Percentiles rank a stretch among this genome's conserved stretches.
These are phyloP conservation scores for Nesoenas mayeri DNA, from an alignment of 2,113 vertebrate species.

Conservation along the genomic window DNA sequence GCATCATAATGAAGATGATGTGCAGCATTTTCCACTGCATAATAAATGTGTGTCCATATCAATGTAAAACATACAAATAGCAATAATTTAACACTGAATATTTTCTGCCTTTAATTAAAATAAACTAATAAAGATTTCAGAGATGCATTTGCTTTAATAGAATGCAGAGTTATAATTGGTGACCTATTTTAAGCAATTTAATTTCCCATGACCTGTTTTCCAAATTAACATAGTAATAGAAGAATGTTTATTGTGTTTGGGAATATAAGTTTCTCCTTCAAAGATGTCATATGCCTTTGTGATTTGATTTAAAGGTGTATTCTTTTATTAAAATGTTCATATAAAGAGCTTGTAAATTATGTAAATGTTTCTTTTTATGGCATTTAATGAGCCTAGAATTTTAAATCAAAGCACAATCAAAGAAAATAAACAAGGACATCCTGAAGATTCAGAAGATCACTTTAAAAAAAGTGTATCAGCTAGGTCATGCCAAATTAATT, in stretches of 20 bases:
- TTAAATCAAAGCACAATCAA: constrained; percentile 69
- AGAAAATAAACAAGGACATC: constrained; percentile 55
- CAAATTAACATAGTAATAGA: constrained; percentile 74
- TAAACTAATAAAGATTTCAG: constrained; percentile 76
- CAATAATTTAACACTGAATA: constrained; percentile 48
- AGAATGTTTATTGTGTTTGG: constrained; percentile 62
- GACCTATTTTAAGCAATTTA: constrained; percentile 82
- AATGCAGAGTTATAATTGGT: constrained; percentile 77
- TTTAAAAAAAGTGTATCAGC: neutral
- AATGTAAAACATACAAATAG: constrained; percentile 41
- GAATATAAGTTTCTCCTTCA: constrained; percentile 63
- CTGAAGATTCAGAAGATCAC: constrained; percentile 27
- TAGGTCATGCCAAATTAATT: neutral
- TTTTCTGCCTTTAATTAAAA: constrained; percentile 73
- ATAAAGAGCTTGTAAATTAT: constrained; percentile 40
- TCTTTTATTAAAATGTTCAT: constrained; percentile 51
- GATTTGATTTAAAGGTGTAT: constrained; percentile 58
- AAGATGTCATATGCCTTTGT: constrained; percentile 60
- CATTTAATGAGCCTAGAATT: constrained; percentile 57
- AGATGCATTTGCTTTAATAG: constrained; percentile 72
- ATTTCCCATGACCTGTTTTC: constrained; percentile 83
- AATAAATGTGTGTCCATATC: constrained; percentile 15
- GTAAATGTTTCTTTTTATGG: constrained; percentile 52
- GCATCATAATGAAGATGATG: constrained; percentile 33
- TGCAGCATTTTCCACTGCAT: neutral